These are phyloP conservation scores for Copsychus sechellarum DNA, from an alignment of 2,113 vertebrate genomes.

Conservation along the genomic window DNA sequence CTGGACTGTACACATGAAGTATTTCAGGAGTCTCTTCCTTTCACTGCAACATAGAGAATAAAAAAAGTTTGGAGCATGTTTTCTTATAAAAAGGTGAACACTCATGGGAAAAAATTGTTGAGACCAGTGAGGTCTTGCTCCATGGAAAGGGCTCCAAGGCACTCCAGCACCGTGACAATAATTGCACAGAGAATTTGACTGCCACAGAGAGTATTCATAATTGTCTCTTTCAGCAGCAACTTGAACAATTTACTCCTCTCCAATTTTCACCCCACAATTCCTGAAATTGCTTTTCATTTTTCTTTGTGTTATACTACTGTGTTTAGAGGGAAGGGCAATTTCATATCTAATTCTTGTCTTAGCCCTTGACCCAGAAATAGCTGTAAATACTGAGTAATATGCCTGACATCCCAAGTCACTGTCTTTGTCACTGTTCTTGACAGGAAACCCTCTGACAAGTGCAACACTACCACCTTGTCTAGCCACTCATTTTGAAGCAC, in stretches of 20 bases:
- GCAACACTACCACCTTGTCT: not conserved
- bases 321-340: not conserved
- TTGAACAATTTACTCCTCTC: constrained; percentile 2
- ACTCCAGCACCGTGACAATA: not conserved
- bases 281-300: constrained; percentile 27
- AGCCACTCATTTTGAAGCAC: not conserved
- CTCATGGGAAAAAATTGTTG: not conserved
- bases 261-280: not conserved
- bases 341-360: not conserved
- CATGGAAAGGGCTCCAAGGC: not conserved
- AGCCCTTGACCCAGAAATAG: constrained; percentile 8
- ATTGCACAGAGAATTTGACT: not conserved
- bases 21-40: not conserved
- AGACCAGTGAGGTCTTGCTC: not conserved
- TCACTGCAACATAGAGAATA: not conserved
- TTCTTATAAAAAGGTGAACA: not conserved
- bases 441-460: not conserved
- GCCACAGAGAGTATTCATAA: not conserved
- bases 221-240: not conserved
- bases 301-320: not conserved
- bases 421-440: not conserved
- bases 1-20: fast-evolving
- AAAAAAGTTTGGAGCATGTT: not conserved
- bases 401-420: not conserved
- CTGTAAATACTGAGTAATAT: constrained; percentile 1